Percentiles rank a stretch among this genome's conserved stretches.
These are phyloP conservation scores for Poeciliopsis prolifica DNA, from an alignment of 2,113 vertebrate genomes.

Conservation along the genomic window DNA sequence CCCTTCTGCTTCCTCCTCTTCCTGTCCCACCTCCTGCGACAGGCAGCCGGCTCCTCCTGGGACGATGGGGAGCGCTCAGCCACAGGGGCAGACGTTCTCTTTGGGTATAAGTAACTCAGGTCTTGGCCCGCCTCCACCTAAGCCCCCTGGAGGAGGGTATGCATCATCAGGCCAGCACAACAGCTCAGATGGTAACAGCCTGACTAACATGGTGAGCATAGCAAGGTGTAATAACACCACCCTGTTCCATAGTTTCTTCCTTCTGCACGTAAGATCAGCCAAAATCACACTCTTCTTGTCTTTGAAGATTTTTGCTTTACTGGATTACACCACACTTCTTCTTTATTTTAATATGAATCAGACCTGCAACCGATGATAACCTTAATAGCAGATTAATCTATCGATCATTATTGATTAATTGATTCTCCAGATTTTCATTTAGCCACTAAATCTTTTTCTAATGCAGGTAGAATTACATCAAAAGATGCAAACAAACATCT, in stretches of 20 bases:
- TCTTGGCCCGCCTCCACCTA: conserved; percentile 72
- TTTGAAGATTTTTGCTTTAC: neutral
- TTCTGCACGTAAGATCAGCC: neutral
- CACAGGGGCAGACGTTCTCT: conserved; percentile 78
- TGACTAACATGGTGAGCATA: conserved; percentile 77
- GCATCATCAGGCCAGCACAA: conserved; percentile 60
- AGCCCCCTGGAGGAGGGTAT: conserved; percentile 65
- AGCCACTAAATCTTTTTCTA: too few relatives aligned
- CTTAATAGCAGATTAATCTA: too few relatives aligned
- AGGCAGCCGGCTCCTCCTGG: conserved; percentile 77
- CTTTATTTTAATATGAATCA: neutral
- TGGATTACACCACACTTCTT: neutral
- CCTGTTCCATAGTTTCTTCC: neutral
- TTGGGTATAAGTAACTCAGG: conserved; percentile 75
- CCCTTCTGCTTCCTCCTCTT: conserved; percentile 43
- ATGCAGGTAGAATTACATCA: too few relatives aligned
- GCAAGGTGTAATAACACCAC: neutral
- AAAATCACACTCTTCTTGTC: neutral
- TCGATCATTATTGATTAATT: too few relatives aligned
- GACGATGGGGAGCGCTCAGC: conserved; percentile 65
- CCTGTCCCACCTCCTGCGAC: conserved; percentile 67
- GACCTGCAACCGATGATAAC: too few relatives aligned
- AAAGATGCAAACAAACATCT: too few relatives aligned
- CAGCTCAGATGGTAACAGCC: conserved; percentile 65
- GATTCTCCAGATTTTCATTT: too few relatives aligned